Conservation (phyloP, 37 sponge, comb jelly and placozoan species). For the Oscarella lobularis region DNA sequence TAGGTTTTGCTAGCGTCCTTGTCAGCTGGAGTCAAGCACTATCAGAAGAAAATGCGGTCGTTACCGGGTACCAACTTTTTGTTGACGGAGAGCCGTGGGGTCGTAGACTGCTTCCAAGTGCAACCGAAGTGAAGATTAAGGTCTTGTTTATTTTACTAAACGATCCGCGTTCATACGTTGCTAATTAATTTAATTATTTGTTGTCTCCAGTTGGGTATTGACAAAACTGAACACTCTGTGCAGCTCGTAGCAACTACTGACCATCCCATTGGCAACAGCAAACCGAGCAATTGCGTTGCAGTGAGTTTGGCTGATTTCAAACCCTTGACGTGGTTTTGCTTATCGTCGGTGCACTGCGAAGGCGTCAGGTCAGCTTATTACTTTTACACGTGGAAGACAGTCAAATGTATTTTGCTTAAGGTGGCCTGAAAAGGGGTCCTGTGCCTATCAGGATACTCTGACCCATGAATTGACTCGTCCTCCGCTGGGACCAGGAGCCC, state of each 20-base stretch:
- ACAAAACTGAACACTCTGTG: neutral
- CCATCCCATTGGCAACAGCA: neutral
- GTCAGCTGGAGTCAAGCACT: neutral
- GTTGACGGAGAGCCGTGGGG: neutral
- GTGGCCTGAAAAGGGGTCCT: constrained; percentile 1
- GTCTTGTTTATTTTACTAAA: neutral
- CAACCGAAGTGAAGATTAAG: neutral
- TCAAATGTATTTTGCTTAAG: no score
- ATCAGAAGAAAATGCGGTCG: neutral
- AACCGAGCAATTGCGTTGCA: neutral
- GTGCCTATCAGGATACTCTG: neutral
- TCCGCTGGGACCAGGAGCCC: neutral
- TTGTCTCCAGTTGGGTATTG: neutral
- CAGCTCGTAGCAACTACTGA: neutral
- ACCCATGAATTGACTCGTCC: neutral
- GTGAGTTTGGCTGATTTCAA: neutral
- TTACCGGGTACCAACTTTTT: neutral
- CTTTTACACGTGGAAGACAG: no score
- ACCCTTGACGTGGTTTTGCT: neutral
- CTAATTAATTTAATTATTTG: neutral
- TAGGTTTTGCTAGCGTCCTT: neutral
- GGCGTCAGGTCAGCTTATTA: no score
- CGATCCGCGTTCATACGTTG: neutral
- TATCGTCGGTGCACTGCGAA: neutral
- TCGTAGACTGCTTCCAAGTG: neutral